A percentile compares a stretch with the other conserved stretches of the same genome.
These are phyloP conservation scores for Sebastes glaucus DNA, from an alignment of 2,797 vertebrate genomes.

Conservation along the genomic window DNA sequence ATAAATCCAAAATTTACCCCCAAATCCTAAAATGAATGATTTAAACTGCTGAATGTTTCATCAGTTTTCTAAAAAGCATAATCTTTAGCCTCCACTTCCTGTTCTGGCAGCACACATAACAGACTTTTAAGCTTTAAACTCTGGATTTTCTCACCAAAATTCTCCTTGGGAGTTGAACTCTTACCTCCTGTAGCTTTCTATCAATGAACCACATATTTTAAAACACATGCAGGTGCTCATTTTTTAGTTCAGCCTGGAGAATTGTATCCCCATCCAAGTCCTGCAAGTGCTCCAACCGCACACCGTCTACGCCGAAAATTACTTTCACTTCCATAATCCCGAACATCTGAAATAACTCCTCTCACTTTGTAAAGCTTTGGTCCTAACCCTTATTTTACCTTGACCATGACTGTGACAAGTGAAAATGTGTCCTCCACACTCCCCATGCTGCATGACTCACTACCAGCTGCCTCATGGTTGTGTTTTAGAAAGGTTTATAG, in stretches of 20 bases:
- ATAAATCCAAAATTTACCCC: neutral
- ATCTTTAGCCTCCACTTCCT: neutral
- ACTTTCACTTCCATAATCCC: neutral
- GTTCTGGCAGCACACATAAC: neutral
- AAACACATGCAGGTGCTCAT: neutral
- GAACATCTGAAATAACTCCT: neutral
- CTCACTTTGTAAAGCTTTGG: neutral
- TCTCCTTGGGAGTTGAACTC: neutral
- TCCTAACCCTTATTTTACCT: neutral
- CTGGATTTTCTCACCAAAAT: neutral
- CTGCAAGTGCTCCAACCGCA: neutral
- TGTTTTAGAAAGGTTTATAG: conserved; percentile 60
- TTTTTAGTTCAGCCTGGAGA: neutral
- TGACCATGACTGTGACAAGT: neutral
- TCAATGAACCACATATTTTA: neutral
- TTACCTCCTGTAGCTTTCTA: neutral
- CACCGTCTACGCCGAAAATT: neutral
- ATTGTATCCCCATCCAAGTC: neutral
- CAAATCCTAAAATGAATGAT: neutral
- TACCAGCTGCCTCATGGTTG: conserved; percentile 40
- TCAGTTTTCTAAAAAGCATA: neutral
- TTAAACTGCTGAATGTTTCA: conserved; percentile 3
- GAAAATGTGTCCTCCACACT: conserved; percentile 4
- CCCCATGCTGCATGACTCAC: conserved; percentile 15
- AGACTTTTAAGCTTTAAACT: neutral